Evolutionary conservation across 2,113 vertebrate genomes (phyloP).

Genomic region (Falco punctatus): DNA sequence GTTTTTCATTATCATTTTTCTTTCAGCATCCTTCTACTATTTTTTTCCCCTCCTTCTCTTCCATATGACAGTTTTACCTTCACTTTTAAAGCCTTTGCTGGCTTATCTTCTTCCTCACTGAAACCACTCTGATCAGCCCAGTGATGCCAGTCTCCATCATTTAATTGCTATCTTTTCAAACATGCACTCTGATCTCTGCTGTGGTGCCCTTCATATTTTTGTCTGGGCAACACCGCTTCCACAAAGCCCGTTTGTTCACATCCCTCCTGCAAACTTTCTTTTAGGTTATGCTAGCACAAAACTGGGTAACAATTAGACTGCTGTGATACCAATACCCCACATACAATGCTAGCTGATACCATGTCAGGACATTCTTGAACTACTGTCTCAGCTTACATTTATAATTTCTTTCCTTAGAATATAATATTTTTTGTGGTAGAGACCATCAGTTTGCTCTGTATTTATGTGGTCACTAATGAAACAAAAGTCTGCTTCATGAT

Average conservation of each 20-base stretch:
- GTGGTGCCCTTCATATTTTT: not conserved
- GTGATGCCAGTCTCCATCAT: not conserved
- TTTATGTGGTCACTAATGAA: not conserved
- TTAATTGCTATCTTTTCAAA: not conserved
- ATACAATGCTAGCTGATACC: fast-evolving
- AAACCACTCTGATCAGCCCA: not conserved
- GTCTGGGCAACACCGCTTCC: not conserved
- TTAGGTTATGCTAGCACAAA: not conserved
- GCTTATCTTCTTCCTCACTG: not conserved
- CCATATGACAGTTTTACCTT: not conserved
- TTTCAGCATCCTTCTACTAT: not conserved
- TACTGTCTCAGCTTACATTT: not conserved
- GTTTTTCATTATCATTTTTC: not conserved
- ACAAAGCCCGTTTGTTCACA: not conserved
- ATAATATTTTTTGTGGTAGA: not conserved
- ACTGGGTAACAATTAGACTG: not conserved
- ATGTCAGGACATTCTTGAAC: not conserved
- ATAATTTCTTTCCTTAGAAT: not conserved
- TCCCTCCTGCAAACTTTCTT: not conserved
- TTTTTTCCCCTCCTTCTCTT: not conserved
- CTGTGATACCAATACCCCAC: not conserved
- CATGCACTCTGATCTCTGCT: not conserved
- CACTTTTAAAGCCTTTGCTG: not conserved
- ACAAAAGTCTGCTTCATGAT: not conserved
- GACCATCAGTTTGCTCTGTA: not conserved